phyloP scores from a whole-genome alignment of 2,113 vertebrate genomes.

The Lepisosteus osseus region DNA sequence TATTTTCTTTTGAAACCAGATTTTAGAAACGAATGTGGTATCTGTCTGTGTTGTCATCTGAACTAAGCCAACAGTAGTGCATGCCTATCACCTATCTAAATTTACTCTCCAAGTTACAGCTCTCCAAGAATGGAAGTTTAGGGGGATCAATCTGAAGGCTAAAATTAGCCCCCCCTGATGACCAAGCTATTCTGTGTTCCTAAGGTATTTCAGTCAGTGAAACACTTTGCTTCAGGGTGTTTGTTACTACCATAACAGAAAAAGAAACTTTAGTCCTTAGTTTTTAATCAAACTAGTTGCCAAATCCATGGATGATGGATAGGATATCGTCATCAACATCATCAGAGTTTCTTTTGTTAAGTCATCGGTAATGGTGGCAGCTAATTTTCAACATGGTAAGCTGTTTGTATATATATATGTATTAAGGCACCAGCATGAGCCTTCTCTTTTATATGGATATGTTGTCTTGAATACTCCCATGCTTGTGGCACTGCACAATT shows the following conservation, averaged over 20 bases:
- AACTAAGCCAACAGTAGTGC: conserved; percentile 42
- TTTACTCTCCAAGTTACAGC: conserved; percentile 65
- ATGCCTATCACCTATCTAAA: conserved; percentile 77
- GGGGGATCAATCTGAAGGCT: conserved; percentile 72
- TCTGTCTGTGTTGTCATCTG: too few species aligned
- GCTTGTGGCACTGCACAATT: too few species aligned
- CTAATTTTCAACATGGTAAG: not conserved
- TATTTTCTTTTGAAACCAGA: too few species aligned
- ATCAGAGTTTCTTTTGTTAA: not conserved
- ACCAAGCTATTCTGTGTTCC: conserved; percentile 26
- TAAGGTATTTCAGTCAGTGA: conserved; percentile 23
- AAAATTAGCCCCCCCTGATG: conserved; percentile 72
- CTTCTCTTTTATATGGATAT: not conserved
- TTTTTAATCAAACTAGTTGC: not conserved
- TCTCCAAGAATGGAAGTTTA: conserved; percentile 87
- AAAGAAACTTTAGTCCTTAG: conserved; percentile 9
- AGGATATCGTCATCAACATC: not conserved
- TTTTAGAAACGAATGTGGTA: too few species aligned
- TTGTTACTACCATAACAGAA: conserved; percentile 2
- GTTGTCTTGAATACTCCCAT: too few species aligned
- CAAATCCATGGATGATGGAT: not conserved
- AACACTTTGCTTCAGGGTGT: conserved; percentile 9
- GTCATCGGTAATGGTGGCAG: not conserved
- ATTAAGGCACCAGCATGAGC: not conserved
- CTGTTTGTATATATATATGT: not conserved